Evolutionary conservation across 2,888 invertebrate genomes (phyloP), one percentile per base, ranked within the genome.

Genomic region (Scelioninae gen. 1): DNA sequence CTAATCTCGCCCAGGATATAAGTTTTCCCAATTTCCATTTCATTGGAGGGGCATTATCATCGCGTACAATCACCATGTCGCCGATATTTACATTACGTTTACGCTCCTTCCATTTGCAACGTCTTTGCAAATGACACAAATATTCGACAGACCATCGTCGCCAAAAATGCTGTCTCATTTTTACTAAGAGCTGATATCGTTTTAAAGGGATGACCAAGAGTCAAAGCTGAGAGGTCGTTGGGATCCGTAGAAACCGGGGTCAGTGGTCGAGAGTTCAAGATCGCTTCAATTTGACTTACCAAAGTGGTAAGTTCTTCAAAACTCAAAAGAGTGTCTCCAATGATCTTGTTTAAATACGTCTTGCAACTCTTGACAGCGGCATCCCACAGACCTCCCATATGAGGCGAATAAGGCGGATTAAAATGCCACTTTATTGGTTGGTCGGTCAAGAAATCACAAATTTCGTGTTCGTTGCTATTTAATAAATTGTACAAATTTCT

Each of bases 351-450:
- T 5, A 88, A 63, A 66, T 89, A 88, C 23, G 77, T 72, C 80
- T 91, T 91, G 0, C 87, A 85, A 6, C 85, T 84, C 60, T 90
- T 89, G 3, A 90, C 87, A 0, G 85, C 86, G 0, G 88, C 81
- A 63, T 90, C 88, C 89, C 88, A 89, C 6, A 89, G 53, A 0
- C 89, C 89, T 10, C 89, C 89, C 32, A 87, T 85, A 56, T 89
- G 85, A 23, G 23, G 23, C 4, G 23, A 1, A 1, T 23, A 4
- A 23, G 23, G 23, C 4, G 23, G 23, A 2, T 1, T 88, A 55
- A 89, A 90, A n/a, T 86, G 62, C 88, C 88, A 89, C 15, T 77
- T 29, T 9, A 68, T 69, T 0, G 15, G 43, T 15, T 55, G 34
- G 3, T 72, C 47, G 8, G 29, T 16, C n/a, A 81, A 56, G 13